Evolutionary conservation across 2,113 vertebrate species (phyloP).

Genomic region (Halichoerus grypus): DNA sequence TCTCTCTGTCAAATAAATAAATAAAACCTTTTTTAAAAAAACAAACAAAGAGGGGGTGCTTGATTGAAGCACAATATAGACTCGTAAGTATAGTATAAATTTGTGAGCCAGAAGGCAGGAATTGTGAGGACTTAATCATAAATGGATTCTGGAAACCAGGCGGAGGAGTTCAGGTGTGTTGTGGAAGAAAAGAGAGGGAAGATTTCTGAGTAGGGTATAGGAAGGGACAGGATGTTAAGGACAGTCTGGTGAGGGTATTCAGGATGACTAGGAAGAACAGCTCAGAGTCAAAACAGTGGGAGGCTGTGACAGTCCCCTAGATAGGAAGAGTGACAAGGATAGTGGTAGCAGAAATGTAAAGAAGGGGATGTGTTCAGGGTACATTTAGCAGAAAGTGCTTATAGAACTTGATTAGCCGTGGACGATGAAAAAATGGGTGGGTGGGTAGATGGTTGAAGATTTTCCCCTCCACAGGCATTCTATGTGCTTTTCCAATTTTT

Average conservation of each 20-base stretch:
- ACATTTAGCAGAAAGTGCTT: neutral
- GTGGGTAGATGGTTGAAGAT: neutral
- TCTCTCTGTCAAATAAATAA: no score
- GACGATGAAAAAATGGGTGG: neutral
- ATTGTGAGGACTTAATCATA: neutral
- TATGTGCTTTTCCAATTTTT: neutral
- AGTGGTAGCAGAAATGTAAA: neutral
- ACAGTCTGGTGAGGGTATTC: neutral
- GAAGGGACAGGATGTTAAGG: neutral
- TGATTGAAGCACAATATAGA: neutral
- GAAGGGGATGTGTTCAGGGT: neutral
- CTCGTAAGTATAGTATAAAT: neutral
- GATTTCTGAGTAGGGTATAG: neutral
- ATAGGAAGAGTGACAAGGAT: neutral
- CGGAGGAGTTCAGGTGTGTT: neutral
- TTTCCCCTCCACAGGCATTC: neutral
- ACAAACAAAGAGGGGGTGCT: neutral
- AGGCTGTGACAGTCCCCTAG: neutral
- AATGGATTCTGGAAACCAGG: neutral
- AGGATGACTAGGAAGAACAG: neutral
- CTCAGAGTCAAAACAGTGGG: neutral
- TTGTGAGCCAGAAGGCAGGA: neutral
- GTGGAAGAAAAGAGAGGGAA: neutral
- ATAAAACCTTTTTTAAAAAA: no score
- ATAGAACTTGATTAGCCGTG: neutral